Percentiles rank a stretch among this genome's conserved stretches.
Evolutionary conservation across 2,113 vertebrate genomes (phyloP).

Genomic region (Hemiprocne comata): DNA sequence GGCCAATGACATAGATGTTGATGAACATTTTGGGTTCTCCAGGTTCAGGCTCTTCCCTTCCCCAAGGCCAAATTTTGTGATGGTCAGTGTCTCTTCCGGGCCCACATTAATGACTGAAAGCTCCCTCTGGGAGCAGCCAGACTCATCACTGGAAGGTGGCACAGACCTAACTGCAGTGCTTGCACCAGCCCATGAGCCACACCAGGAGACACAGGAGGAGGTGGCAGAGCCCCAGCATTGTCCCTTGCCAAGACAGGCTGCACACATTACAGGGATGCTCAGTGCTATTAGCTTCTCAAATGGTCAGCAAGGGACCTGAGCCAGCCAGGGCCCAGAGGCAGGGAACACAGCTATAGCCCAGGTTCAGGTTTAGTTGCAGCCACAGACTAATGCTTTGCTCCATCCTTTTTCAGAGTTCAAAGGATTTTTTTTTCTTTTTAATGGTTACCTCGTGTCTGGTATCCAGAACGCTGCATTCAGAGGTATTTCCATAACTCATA

Average conservation of each 20-base stretch:
- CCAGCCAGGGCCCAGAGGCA: neutral
- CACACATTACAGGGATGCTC: neutral
- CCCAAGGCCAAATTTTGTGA: neutral
- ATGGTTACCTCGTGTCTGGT: neutral
- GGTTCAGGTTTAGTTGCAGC: neutral
- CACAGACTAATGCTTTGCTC: rapidly evolving
- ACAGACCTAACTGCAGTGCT: neutral
- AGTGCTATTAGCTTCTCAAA: rapidly evolving
- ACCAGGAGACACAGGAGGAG: neutral
- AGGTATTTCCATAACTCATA: neutral
- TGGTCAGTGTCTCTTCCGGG: neutral
- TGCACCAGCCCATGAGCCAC: rapidly evolving
- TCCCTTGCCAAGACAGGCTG: too few species aligned
- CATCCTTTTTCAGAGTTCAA: neutral
- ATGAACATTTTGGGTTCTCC: neutral
- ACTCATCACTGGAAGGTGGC: too few species aligned
- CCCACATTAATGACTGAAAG: neutral
- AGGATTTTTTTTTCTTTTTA: neutral
- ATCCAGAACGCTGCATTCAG: neutral
- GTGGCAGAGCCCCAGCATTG: neutral
- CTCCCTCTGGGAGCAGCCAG: neutral
- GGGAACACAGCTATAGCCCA: neutral
- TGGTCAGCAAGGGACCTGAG: neutral
- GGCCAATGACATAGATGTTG: rapidly evolving
- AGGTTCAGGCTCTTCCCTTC: neutral